Conservation (phyloP, 2,113 vertebrate genomes). For the Eidolon helvum region DNA sequence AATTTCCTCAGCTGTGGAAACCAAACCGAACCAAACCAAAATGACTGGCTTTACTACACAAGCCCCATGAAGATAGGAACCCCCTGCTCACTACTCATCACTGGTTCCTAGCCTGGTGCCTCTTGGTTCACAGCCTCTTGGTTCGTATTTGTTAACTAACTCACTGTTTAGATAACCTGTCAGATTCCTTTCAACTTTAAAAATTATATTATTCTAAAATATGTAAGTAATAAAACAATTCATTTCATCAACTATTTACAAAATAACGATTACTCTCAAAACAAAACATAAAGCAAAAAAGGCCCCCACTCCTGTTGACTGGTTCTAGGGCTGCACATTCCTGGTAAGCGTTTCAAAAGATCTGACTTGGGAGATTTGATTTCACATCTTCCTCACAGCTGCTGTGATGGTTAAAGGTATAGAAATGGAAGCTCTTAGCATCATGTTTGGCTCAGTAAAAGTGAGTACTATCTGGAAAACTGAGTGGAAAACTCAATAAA, state of each 20-base stretch:
- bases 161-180: not conserved
- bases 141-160: not conserved
- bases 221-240: not conserved
- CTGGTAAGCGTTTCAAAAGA: not conserved
- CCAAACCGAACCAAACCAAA: not conserved
- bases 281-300: not conserved
- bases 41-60: not conserved
- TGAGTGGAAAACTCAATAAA: not conserved
- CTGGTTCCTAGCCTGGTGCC: not conserved
- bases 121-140: not conserved
- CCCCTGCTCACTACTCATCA: not conserved
- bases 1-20: not conserved
- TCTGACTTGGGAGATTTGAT: not conserved
- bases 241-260: not conserved
- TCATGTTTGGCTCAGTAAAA: not conserved
- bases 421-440: not conserved
- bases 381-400: not conserved
- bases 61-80: not conserved
- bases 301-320: not conserved
- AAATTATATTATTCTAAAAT: not conserved
- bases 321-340: rapidly evolving
- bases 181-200: not conserved
- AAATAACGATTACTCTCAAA: conserved; percentile 11
- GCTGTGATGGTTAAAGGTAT: not conserved
- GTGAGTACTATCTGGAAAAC: not conserved